These are phyloP conservation scores for Bicyclus anynana DNA, from an alignment of 1,140 invertebrate species.

Conservation along the genomic window DNA sequence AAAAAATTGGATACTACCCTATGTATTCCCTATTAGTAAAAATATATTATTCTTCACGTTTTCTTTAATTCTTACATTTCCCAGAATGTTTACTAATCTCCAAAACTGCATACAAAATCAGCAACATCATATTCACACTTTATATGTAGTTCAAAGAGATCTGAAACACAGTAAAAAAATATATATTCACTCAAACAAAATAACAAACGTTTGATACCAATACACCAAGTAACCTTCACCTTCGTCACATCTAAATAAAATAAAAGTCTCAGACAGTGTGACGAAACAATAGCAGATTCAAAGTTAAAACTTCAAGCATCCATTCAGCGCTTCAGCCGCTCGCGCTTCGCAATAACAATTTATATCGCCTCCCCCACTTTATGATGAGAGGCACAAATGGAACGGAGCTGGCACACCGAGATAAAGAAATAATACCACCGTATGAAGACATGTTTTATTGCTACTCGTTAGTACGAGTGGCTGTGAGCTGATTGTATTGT, in stretches of 20 bases:
- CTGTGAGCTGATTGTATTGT: slow-evolving; percentile 24
- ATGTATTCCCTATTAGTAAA: too few relatives aligned
- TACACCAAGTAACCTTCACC: too few relatives aligned
- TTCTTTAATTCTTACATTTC: too few relatives aligned
- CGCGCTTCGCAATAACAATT: slow-evolving; percentile 45
- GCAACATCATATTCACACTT: too few relatives aligned
- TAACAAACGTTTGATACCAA: too few relatives aligned
- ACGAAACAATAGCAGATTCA: background rate
- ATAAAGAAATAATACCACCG: slow-evolving; percentile 60
- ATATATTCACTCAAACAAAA: too few relatives aligned
- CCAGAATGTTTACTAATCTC: too few relatives aligned
- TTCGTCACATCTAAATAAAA: background rate
- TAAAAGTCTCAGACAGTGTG: background rate
- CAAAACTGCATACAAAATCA: too few relatives aligned
- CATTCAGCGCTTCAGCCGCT: slow-evolving; percentile 16
- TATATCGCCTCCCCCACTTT: slow-evolving; percentile 44
- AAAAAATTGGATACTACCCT: too few relatives aligned
- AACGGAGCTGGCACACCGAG: slow-evolving; percentile 43
- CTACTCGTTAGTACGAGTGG: slow-evolving; percentile 38
- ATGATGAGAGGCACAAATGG: slow-evolving; percentile 55
- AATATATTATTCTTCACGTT: too few relatives aligned
- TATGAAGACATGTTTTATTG: slow-evolving; percentile 56
- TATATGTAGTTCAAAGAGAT: too few relatives aligned
- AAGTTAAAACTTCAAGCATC: slow-evolving; percentile 5
- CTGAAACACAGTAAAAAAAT: too few relatives aligned